phyloP scores from a whole-genome alignment of 2,888 invertebrate species.

The Yponomeuta malinellus region DNA sequence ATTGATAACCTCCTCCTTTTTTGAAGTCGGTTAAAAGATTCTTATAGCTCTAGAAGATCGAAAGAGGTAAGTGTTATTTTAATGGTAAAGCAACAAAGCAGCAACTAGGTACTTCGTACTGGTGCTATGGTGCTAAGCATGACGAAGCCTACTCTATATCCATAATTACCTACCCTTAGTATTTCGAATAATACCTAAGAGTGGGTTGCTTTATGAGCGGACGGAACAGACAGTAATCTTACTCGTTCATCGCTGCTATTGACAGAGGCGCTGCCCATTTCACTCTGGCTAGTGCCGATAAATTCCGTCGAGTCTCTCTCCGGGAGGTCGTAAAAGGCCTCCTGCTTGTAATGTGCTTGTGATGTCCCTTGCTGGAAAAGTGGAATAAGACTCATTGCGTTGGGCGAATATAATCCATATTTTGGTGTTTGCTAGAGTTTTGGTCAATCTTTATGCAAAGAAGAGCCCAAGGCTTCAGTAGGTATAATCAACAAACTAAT shows the following conservation, averaged over 20 bases:
- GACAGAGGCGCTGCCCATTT: conserved; percentile 40
- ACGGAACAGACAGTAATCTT: neutral
- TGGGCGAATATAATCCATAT: too few species aligned
- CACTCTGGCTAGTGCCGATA: conserved; percentile 43
- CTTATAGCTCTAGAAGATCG: neutral
- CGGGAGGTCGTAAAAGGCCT: conserved; percentile 42
- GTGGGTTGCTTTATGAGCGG: neutral
- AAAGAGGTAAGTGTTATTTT: too few species aligned
- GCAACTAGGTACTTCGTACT: too few species aligned
- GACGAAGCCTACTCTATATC: too few species aligned
- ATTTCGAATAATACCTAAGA: neutral
- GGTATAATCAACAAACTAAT: too few species aligned
- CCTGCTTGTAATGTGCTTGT: conserved; percentile 25
- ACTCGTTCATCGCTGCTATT: conserved; percentile 30
- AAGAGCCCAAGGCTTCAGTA: neutral
- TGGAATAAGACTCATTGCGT: neutral
- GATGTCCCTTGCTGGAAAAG: conserved; percentile 22
- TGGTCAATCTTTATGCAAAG: neutral
- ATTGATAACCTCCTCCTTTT: too few species aligned
- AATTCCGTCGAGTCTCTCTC: conserved; percentile 55
- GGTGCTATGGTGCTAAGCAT: too few species aligned
- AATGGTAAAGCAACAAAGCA: too few species aligned
- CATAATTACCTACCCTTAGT: too few species aligned
- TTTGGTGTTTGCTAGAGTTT: neutral
- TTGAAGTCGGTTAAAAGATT: neutral